These are phyloP conservation scores for Setophaga kirtlandii DNA, from an alignment of 2,113 vertebrate genomes.

Conservation along the genomic window DNA sequence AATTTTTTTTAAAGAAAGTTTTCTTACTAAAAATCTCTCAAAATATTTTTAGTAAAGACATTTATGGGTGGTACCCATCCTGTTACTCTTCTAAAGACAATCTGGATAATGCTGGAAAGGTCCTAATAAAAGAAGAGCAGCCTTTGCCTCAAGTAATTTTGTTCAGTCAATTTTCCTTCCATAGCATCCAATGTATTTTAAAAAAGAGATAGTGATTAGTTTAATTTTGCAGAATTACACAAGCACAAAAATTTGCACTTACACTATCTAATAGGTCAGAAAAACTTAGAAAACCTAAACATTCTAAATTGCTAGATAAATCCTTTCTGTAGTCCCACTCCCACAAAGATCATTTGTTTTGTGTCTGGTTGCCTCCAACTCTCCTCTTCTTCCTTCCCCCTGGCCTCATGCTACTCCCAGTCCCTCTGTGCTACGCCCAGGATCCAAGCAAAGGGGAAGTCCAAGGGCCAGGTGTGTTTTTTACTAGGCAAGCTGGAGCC, in stretches of 20 bases:
- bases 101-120: neutral
- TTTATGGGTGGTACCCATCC: neutral
- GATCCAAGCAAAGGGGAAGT: neutral
- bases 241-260: neutral
- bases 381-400: neutral
- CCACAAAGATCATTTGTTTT: neutral
- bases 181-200: neutral
- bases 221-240: neutral
- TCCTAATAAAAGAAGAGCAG: neutral
- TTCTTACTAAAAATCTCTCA: neutral
- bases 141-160: neutral
- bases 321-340: neutral
- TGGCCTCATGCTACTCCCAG: neutral
- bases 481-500: neutral
- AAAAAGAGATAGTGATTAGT: fast-evolving
- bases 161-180: neutral
- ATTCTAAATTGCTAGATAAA: neutral
- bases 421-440: neutral
- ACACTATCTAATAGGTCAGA: neutral
- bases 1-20: neutral
- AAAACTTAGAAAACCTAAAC: neutral
- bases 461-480: neutral
- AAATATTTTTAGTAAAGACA: neutral
- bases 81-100: neutral
- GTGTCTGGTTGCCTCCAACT: neutral